Percentiles rank a stretch among this genome's conserved stretches.
These are phyloP conservation scores for Mus spicilegus DNA, from an alignment of 2,113 vertebrate species.

Conservation along the genomic window DNA sequence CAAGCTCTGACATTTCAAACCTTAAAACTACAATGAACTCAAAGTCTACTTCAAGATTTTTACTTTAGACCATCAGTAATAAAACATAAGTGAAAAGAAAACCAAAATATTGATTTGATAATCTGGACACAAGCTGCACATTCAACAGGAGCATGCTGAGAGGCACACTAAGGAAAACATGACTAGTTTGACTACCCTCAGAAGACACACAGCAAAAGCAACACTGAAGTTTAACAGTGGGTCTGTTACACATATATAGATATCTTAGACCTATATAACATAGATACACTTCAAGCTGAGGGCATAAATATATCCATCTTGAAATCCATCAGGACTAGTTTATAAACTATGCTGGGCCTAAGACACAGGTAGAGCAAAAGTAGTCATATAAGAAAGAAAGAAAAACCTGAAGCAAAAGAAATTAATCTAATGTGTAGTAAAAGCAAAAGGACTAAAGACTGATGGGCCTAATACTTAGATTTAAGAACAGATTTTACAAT, in stretches of 20 bases:
- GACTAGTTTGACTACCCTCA: background rate
- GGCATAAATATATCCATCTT: background rate
- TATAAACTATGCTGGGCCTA: background rate
- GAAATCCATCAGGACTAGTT: background rate
- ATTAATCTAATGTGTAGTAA: background rate
- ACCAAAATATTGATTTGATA: background rate
- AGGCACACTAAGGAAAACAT: background rate
- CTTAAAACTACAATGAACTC: constrained; percentile 21
- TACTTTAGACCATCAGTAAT: background rate
- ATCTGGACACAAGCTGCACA: background rate
- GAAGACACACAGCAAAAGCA: background rate
- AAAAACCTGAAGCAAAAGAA: constrained; percentile 6
- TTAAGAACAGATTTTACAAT: background rate
- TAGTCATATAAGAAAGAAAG: background rate
- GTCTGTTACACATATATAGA: background rate
- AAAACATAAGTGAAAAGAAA: background rate
- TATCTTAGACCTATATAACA: background rate
- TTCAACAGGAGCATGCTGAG: background rate
- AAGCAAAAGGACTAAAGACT: background rate
- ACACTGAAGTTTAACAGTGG: background rate
- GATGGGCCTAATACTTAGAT: background rate
- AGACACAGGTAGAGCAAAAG: background rate
- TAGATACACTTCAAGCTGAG: background rate
- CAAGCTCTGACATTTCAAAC: background rate
- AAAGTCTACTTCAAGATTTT: constrained; percentile 22